These are phyloP conservation scores for Dorcus hopei DNA, from an alignment of 2,888 invertebrate species.

Conservation along the genomic window DNA sequence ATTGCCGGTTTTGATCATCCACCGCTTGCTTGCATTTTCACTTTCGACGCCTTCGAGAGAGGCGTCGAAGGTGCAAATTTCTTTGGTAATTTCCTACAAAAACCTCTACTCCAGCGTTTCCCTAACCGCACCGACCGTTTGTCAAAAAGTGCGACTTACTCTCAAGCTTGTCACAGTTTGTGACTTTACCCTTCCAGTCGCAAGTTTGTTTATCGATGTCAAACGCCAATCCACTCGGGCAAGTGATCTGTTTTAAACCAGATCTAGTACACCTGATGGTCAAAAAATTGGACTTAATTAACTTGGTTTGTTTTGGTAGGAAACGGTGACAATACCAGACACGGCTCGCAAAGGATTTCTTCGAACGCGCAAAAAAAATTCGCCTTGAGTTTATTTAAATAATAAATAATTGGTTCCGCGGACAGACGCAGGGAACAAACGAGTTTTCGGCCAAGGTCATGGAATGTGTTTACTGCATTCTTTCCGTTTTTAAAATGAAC, in stretches of 20 bases:
- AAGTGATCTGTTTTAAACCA: slow-evolving; percentile 95
- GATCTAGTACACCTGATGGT: slow-evolving; percentile 86
- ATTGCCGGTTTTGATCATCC: neutral
- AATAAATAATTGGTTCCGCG: no score
- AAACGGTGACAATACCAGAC: slow-evolving; percentile 34
- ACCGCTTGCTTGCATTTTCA: neutral
- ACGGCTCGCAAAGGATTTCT: slow-evolving; percentile 10
- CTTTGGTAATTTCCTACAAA: neutral
- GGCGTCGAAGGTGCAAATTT: neutral
- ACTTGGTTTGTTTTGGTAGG: slow-evolving; percentile 25
- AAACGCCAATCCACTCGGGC: slow-evolving; percentile 95
- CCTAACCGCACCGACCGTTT: slow-evolving; percentile 12
- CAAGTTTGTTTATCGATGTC: slow-evolving; percentile 97
- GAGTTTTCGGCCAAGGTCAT: neutral
- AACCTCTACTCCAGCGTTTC: slow-evolving; percentile 15
- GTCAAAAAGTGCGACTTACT: slow-evolving; percentile 70
- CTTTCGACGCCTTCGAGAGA: neutral
- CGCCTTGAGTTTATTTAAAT: no score
- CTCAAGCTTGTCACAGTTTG: slow-evolving; percentile 93
- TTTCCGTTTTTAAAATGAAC: no score
- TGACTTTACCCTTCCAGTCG: slow-evolving; percentile 98
- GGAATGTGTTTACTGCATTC: no score
- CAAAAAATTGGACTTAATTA: slow-evolving; percentile 30
- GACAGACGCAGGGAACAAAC: neutral
- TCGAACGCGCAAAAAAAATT: neutral